These are phyloP conservation scores for Lithosia quadra DNA, from an alignment of 2,888 invertebrate species.

Conservation along the genomic window DNA sequence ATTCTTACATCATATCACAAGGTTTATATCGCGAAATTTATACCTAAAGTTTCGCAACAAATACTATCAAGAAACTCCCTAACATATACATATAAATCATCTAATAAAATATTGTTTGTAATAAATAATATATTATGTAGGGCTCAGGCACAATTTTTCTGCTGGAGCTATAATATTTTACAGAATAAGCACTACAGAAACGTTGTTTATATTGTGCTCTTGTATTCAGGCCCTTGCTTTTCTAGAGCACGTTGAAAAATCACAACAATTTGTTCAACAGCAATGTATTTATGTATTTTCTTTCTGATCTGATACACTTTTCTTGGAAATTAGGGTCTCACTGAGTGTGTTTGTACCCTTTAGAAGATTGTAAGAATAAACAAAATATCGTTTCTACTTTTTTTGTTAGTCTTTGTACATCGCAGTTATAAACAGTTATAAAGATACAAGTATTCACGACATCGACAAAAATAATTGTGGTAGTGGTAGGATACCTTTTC, in stretches of 20 bases:
- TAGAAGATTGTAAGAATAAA: background rate
- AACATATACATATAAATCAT: constrained; percentile 1
- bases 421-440: too few relatives aligned
- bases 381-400: background rate
- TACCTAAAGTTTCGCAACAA: constrained; percentile 11
- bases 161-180: background rate
- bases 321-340: background rate
- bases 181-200: background rate
- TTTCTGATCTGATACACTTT: background rate
- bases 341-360: background rate
- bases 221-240: background rate
- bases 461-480: too few relatives aligned
- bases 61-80: background rate
- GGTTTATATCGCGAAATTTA: constrained; percentile 2
- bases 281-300: background rate
- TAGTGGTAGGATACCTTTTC: too few relatives aligned
- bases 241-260: background rate
- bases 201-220: background rate
- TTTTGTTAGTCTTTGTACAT: background rate
- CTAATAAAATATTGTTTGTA: constrained; percentile 7
- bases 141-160: background rate
- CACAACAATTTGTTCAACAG: background rate
- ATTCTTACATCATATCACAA: constrained; percentile 7
- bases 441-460: too few relatives aligned
- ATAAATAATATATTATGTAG: constrained; percentile 7